Evolutionary conservation across 2,797 vertebrate species (phyloP).

Genomic region (Brachyalestes nurse): DNA sequence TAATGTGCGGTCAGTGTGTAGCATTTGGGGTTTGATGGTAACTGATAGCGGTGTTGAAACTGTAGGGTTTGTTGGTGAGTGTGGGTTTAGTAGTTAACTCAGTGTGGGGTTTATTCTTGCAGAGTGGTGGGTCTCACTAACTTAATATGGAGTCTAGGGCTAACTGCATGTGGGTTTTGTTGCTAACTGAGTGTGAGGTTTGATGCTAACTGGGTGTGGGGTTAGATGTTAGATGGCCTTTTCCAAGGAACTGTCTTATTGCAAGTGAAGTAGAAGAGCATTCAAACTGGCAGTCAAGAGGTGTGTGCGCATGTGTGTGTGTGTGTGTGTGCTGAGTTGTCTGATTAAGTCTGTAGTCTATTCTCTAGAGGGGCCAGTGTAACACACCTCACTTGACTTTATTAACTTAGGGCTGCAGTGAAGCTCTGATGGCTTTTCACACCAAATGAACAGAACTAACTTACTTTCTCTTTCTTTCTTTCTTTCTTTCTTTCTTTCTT

Average conservation of each 20-base stretch:
- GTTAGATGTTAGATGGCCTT: neutral
- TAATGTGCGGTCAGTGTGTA: too few species aligned
- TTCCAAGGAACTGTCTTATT: constrained; percentile 28
- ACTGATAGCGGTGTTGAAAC: too few species aligned
- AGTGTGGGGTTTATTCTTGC: neutral
- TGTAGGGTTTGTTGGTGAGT: too few species aligned
- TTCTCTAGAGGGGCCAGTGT: constrained; percentile 46
- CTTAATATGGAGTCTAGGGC: neutral
- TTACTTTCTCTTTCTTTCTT: neutral
- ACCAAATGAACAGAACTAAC: constrained; percentile 22
- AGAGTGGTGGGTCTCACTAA: constrained; percentile 7
- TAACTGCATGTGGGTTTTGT: neutral
- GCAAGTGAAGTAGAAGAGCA: constrained; percentile 32
- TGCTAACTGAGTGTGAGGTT: neutral
- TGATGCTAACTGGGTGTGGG: constrained; percentile 13
- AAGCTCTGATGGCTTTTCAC: constrained; percentile 36
- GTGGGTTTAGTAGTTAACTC: neutral
- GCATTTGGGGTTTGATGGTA: too few species aligned
- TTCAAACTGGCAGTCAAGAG: constrained; percentile 27
- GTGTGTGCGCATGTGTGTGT: constrained; percentile 12
- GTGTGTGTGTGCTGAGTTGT: constrained; percentile 23
- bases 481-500: neutral
- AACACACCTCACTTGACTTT: constrained; percentile 53
- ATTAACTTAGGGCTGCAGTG: constrained; percentile 45
- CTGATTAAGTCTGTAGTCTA: constrained; percentile 49